Evolutionary conservation across 2,113 vertebrate species (phyloP).

Genomic region (Desmodus rotundus): DNA sequence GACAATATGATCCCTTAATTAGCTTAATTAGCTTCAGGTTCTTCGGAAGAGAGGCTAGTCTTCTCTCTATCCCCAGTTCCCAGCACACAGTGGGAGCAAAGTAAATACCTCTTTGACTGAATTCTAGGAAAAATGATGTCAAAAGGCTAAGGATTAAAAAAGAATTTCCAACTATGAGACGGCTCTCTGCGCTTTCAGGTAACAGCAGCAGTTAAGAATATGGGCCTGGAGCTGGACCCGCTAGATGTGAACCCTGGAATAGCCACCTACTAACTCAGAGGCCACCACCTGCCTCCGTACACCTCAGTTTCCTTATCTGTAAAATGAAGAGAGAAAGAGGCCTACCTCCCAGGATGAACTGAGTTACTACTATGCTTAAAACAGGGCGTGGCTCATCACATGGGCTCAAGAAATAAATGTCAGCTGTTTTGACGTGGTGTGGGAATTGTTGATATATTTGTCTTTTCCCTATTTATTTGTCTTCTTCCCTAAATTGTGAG

Average conservation of each 20-base stretch:
- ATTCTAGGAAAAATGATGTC: background rate
- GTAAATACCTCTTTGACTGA: background rate
- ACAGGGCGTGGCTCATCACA: background rate
- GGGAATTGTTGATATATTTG: background rate
- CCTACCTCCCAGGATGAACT: background rate
- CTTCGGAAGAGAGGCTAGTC: background rate
- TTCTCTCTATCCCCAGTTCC: background rate
- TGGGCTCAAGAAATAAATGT: background rate
- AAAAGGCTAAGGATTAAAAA: background rate
- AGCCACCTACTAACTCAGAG: rapidly evolving
- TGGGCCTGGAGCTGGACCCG: background rate
- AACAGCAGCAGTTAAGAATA: background rate
- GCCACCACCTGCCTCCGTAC: too few species aligned
- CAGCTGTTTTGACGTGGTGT: background rate
- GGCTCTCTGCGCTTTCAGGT: background rate
- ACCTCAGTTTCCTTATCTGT: background rate
- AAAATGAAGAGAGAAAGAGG: background rate
- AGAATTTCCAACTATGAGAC: background rate
- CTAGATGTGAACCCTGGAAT: background rate
- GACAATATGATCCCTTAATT: background rate
- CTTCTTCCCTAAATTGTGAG: background rate
- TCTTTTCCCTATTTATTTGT: background rate
- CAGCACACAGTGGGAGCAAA: background rate
- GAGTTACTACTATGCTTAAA: background rate
- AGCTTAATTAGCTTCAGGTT: background rate